A percentile compares a stretch with the other conserved stretches of the same genome.
These are phyloP conservation scores for Pentamera pediparva DNA, from an alignment of 53 echinoderm and acorn worm species.

Conservation along the genomic window DNA sequence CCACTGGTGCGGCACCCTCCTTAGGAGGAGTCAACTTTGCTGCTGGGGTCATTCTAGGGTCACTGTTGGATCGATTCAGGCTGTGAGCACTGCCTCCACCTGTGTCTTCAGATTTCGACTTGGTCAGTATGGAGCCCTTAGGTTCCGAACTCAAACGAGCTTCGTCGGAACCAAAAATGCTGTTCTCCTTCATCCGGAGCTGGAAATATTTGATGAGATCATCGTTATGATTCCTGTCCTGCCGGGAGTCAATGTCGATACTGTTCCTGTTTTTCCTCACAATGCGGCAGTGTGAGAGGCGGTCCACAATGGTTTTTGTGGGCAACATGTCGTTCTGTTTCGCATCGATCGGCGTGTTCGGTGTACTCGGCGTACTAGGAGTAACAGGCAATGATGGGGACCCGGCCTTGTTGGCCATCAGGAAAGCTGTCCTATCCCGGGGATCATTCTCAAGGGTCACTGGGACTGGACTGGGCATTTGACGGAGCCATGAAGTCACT, in stretches of 20 bases:
- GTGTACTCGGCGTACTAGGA: conserved; percentile 81
- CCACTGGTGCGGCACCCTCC: neutral
- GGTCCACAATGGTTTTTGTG: conserved; percentile 52
- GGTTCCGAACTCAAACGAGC: conserved; percentile 69
- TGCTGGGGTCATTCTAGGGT: conserved; percentile 13
- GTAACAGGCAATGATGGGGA: conserved; percentile 62
- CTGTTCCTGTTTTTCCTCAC: conserved; percentile 73
- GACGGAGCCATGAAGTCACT: conserved; percentile 27
- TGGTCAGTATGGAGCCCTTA: neutral
- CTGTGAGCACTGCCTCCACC: neutral
- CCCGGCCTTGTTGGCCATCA: neutral
- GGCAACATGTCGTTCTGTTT: conserved; percentile 49
- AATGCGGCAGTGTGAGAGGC: conserved; percentile 55
- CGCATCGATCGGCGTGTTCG: conserved; percentile 55
- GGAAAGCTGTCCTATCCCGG: conserved; percentile 2
- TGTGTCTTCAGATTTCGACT: conserved; percentile 18
- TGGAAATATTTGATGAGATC: conserved; percentile 31
- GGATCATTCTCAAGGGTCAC: conserved; percentile 13
- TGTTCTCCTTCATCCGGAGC: conserved; percentile 57
- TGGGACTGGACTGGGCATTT: conserved; percentile 32
- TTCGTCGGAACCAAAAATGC: conserved; percentile 87
- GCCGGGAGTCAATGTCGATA: conserved; percentile 47
- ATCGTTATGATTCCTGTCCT: conserved; percentile 36
- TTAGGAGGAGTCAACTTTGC: neutral
- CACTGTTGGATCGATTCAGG: conserved; percentile 16